These are phyloP conservation scores for Aproaerema taeniolella DNA, from an alignment of 2,888 invertebrate genomes.

Conservation along the genomic window DNA sequence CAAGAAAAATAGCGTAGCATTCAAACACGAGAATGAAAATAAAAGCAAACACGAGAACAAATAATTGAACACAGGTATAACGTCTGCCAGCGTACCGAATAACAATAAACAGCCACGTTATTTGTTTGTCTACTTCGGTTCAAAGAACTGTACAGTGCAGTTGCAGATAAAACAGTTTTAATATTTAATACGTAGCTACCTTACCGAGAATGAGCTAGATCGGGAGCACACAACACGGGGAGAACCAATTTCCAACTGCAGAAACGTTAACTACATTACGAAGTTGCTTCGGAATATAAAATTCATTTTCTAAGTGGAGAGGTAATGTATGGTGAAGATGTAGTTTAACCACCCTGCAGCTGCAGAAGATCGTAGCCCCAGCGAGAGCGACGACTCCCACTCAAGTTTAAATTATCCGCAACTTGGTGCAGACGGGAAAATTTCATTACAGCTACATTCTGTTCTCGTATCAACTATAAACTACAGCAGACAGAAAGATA, in stretches of 20 bases:
- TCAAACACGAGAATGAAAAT: conserved; percentile 2
- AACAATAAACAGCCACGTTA: conserved; percentile 7
- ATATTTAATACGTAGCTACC: conserved; percentile 4
- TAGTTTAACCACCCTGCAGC: too few species aligned
- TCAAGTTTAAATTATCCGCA: conserved; percentile 42
- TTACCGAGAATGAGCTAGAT: conserved; percentile 1
- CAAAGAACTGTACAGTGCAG: conserved; percentile 5
- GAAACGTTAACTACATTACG: too few species aligned
- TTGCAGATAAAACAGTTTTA: conserved; percentile 8
- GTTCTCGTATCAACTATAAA: conserved; percentile 21
- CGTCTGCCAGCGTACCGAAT: conserved; percentile 1
- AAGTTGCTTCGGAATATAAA: too few species aligned
- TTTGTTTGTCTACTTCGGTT: conserved; percentile 1
- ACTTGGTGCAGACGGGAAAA: conserved; percentile 36
- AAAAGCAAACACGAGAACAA: conserved; percentile 2
- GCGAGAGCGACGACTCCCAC: conserved; percentile 36
- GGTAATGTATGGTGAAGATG: too few species aligned
- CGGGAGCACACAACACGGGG: too few species aligned
- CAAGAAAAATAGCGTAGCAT: conserved; percentile 4
- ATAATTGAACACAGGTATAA: conserved; percentile 1
- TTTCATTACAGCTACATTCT: conserved; percentile 42
- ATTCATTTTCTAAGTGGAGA: too few species aligned
- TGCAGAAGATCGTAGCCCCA: conserved; percentile 10
- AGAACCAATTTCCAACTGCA: too few species aligned
- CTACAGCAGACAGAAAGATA: conserved; percentile 20